Evolutionary conservation across 2,888 invertebrate genomes (phyloP).

Genomic region (Diachrysia chrysitis): DNA sequence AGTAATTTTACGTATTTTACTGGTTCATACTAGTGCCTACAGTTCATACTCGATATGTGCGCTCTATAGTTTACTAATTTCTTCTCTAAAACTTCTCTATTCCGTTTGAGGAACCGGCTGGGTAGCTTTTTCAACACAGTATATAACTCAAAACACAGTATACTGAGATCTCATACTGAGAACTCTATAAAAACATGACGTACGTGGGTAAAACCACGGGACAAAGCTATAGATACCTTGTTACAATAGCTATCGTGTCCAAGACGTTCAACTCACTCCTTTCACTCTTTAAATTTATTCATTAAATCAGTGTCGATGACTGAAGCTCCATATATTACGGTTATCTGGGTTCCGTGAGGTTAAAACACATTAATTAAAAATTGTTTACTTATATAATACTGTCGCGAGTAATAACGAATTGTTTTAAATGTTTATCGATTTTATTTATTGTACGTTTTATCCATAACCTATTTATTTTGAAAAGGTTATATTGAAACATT

Average conservation of each 20-base stretch:
- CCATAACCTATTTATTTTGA: neutral
- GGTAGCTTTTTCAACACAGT: too few species aligned
- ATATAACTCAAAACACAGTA: too few species aligned
- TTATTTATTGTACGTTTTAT: neutral
- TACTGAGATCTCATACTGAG: too few species aligned
- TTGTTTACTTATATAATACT: constrained; percentile 16
- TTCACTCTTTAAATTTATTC: constrained; percentile 50
- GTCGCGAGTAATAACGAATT: neutral
- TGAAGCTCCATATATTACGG: constrained; percentile 1
- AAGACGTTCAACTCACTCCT: constrained; percentile 54
- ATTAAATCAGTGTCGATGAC: constrained; percentile 52
- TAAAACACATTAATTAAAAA: constrained; percentile 31
- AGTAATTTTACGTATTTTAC: too few species aligned
- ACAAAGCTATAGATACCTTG: too few species aligned
- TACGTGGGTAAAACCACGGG: too few species aligned
- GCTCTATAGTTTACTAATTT: too few species aligned
- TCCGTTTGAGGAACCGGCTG: too few species aligned
- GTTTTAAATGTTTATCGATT: neutral
- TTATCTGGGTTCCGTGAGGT: constrained; percentile 17
- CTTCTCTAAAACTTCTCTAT: too few species aligned
- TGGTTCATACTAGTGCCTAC: too few species aligned
- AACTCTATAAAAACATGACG: too few species aligned
- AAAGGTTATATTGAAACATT: neutral
- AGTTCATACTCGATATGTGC: too few species aligned
- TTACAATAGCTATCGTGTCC: constrained; percentile 7